Conservation (phyloP, 2,113 vertebrate genomes). For the Laticauda colubrina region DNA sequence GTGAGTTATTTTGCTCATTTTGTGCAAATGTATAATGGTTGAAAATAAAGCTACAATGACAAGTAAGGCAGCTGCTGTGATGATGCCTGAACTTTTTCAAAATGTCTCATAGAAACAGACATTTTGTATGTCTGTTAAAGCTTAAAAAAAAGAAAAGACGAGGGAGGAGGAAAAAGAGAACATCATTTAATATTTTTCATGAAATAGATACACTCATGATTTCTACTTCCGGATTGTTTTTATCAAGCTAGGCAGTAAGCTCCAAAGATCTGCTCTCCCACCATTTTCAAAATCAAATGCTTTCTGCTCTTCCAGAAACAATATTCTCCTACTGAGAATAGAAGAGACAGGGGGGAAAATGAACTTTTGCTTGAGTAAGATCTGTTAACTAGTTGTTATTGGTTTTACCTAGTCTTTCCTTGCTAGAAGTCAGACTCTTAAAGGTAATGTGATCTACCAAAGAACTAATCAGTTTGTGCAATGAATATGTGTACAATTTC, state of each 20-base stretch:
- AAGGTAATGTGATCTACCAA: conserved; percentile 65
- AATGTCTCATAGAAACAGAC: background rate
- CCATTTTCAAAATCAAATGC: conserved; percentile 35
- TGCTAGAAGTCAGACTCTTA: conserved; percentile 67
- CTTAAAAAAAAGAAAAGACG: background rate
- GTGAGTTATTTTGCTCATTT: background rate
- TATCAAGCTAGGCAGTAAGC: conserved; percentile 20
- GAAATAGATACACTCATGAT: background rate
- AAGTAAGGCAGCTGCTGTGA: too few relatives aligned
- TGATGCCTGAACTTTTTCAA: background rate
- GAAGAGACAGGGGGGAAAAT: conserved; percentile 52
- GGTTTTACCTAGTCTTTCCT: conserved; percentile 67
- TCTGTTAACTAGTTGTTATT: conserved; percentile 71
- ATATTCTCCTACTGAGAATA: conserved; percentile 34
- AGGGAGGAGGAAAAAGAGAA: background rate
- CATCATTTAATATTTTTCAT: background rate
- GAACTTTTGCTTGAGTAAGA: conserved; percentile 63
- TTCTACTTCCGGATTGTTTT: background rate
- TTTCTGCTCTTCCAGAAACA: conserved; percentile 27
- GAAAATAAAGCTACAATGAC: background rate
- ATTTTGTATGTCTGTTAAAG: background rate
- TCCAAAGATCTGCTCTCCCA: conserved; percentile 1
- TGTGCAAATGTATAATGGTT: background rate
- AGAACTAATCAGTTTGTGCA: conserved; percentile 51
- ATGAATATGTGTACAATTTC: conserved; percentile 62